Percentiles rank a stretch among this genome's conserved stretches.
These are phyloP conservation scores for Boulengeromyrus knoepffleri DNA, from an alignment of 2,113 vertebrate genomes.

Conservation along the genomic window DNA sequence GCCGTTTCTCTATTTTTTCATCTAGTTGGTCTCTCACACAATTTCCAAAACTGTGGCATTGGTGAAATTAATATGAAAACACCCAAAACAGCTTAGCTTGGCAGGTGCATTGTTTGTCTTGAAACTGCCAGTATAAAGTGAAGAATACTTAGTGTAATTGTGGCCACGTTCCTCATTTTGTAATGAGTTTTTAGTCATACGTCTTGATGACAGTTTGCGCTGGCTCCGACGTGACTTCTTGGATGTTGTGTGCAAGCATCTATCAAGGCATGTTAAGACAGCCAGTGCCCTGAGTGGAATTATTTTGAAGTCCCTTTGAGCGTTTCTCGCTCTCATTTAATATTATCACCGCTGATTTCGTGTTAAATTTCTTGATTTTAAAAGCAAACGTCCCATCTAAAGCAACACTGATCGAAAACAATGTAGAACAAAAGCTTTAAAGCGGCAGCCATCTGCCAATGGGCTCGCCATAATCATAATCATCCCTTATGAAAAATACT, in stretches of 20 bases:
- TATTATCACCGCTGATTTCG: background rate
- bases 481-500: background rate
- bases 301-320: background rate
- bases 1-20: no score
- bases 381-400: background rate
- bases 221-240: background rate
- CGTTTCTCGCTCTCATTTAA: background rate
- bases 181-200: background rate
- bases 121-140: background rate
- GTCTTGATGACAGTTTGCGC: background rate
- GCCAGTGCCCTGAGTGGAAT: background rate
- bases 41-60: background rate
- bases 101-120: background rate
- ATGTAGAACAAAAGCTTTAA: background rate
- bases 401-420: background rate
- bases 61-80: conserved; percentile 5
- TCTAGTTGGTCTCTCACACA: background rate
- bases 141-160: background rate
- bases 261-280: background rate
- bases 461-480: background rate
- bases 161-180: background rate
- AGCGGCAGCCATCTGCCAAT: background rate
- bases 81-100: background rate
- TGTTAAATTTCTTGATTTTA: background rate
- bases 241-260: background rate